Percentiles rank a stretch among this genome's conserved stretches.
These are phyloP conservation scores for Centropristis striata DNA, from an alignment of 2,113 vertebrate genomes.

Conservation along the genomic window DNA sequence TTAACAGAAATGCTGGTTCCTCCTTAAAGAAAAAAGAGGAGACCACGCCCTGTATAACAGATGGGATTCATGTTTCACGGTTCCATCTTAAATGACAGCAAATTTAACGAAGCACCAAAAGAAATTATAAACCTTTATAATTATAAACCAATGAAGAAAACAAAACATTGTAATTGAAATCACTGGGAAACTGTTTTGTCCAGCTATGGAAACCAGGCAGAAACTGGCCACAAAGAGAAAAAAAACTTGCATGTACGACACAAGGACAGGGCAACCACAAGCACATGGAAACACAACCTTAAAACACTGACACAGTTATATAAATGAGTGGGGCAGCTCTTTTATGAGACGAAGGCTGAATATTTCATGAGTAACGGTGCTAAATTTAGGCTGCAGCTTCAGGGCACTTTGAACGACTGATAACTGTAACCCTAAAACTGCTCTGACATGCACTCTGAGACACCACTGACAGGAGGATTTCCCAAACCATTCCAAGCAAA, in stretches of 20 bases:
- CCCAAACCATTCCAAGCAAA: background rate
- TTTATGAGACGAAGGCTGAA: constrained; percentile 64
- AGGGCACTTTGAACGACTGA: constrained; percentile 29
- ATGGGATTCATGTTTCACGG: constrained; percentile 40
- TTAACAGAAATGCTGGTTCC: constrained; percentile 39
- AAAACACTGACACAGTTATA: constrained; percentile 39
- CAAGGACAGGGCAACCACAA: constrained; percentile 28
- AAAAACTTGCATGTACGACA: background rate
- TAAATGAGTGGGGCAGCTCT: constrained; percentile 51
- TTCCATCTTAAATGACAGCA: constrained; percentile 52
- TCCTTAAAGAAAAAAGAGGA: constrained; percentile 47
- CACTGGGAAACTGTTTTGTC: constrained; percentile 42
- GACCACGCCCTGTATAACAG: constrained; percentile 50
- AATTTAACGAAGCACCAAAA: constrained; percentile 12
- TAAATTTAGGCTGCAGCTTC: constrained; percentile 75
- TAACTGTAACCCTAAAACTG: constrained; percentile 27
- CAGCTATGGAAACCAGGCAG: constrained; percentile 55
- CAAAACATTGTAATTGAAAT: constrained; percentile 17
- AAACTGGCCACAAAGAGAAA: constrained; percentile 25
- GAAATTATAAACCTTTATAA: constrained; percentile 40
- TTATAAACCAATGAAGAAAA: constrained; percentile 20
- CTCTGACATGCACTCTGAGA: too few relatives aligned
- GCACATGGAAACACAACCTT: constrained; percentile 34
- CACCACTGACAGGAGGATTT: constrained; percentile 15
- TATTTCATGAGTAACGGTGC: constrained; percentile 77